A percentile compares a stretch with the other conserved stretches of the same genome.
Conservation (phyloP, 2,797 vertebrate species). For the Paramormyrops hopkinsi region DNA sequence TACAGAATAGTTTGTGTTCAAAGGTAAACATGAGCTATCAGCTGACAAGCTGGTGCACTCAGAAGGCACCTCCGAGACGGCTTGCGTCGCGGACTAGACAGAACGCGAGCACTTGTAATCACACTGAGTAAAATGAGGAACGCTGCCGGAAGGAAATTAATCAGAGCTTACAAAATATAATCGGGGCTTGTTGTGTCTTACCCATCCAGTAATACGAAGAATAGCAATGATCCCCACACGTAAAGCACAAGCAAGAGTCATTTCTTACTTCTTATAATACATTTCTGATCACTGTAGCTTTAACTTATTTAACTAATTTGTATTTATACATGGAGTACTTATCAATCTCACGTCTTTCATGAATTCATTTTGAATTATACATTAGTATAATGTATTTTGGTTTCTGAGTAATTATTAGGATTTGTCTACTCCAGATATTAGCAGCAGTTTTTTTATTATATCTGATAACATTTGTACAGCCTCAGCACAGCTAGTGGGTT, state of each 20-base stretch:
- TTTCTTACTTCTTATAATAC: neutral
- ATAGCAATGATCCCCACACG: neutral
- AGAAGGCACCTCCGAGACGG: neutral
- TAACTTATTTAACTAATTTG: neutral
- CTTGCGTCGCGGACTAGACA: neutral
- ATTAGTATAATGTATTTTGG: neutral
- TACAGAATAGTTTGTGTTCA: neutral
- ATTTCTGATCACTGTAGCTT: neutral
- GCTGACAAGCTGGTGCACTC: neutral
- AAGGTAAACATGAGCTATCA: neutral
- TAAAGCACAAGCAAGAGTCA: neutral
- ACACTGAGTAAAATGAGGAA: neutral
- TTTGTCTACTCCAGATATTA: neutral
- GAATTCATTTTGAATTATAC: neutral
- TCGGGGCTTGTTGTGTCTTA: neutral
- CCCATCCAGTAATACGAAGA: neutral
- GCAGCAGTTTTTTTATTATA: neutral
- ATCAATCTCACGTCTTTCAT: neutral
- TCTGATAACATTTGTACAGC: neutral
- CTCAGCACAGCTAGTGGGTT: neutral
- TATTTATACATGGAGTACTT: neutral
- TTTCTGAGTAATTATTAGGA: neutral
- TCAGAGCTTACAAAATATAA: neutral
- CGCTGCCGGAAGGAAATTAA: neutral
- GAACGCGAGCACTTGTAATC: neutral